A percentile compares a stretch with the other conserved stretches of the same genome.
Conservation (phyloP, 2,797 vertebrate genomes). For the Gadopsis marmoratus region DNA sequence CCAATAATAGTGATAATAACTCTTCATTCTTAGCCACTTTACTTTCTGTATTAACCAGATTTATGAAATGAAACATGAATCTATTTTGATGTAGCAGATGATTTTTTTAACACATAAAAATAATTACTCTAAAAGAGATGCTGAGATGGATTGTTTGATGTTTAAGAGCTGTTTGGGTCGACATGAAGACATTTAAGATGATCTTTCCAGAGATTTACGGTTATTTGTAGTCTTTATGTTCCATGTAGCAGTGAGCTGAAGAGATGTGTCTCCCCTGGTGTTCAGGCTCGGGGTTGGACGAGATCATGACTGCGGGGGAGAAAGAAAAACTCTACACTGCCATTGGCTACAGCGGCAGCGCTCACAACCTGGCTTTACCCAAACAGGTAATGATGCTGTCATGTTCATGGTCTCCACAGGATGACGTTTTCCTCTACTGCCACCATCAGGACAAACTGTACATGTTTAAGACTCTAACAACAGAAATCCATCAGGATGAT, state of each 20-base stretch:
- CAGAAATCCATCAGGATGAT: not conserved
- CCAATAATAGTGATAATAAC: too few relatives aligned
- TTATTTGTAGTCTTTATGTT: not conserved
- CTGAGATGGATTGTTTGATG: too few relatives aligned
- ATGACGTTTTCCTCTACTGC: not conserved
- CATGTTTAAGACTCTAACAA: not conserved
- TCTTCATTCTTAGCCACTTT: too few relatives aligned
- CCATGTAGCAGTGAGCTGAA: not conserved
- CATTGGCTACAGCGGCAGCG: conserved; percentile 96
- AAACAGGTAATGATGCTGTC: conserved; percentile 83
- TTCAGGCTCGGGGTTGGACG: conserved; percentile 87
- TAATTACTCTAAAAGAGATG: too few relatives aligned
- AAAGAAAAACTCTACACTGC: conserved; percentile 95
- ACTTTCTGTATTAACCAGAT: too few relatives aligned
- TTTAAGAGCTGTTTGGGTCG: too few relatives aligned
- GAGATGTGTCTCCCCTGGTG: not conserved
- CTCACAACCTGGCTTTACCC: conserved; percentile 89
- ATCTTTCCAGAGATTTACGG: too few relatives aligned
- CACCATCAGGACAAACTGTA: too few relatives aligned
- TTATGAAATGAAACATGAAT: too few relatives aligned
- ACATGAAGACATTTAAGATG: too few relatives aligned
- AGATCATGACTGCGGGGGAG: conserved; percentile 93
- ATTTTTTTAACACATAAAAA: too few relatives aligned
- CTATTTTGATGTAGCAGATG: too few relatives aligned
- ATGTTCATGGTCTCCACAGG: not conserved